Conservation (phyloP, 2,797 vertebrate species). For the Smutsia gigantea region DNA sequence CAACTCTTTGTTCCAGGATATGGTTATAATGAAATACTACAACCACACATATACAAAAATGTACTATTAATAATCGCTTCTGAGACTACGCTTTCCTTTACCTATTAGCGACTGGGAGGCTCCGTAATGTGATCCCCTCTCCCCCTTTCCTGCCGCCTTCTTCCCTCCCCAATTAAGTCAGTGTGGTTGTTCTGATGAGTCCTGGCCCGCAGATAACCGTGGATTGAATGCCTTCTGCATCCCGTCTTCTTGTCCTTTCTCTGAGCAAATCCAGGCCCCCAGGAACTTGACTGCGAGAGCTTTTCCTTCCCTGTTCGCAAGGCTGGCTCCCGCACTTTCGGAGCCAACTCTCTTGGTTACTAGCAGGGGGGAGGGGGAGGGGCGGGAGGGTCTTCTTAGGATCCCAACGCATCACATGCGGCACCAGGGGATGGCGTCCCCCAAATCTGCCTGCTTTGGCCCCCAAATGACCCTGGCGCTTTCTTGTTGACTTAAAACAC, state of each 20-base stretch:
- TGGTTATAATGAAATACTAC: conserved; percentile 82
- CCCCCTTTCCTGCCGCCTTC: conserved; percentile 63
- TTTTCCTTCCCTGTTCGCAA: neutral
- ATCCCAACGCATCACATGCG: neutral
- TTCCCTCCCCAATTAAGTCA: conserved; percentile 49
- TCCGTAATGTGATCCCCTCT: conserved; percentile 66
- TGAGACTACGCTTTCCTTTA: conserved; percentile 72
- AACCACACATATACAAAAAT: neutral
- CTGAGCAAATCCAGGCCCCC: neutral
- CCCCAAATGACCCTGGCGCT: conserved; percentile 48
- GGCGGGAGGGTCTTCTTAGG: neutral
- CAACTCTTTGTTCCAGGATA: conserved; percentile 80
- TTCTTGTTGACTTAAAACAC: conserved; percentile 71
- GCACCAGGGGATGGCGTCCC: neutral
- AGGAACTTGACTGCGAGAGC: neutral
- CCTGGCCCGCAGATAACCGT: neutral
- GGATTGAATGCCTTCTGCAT: neutral
- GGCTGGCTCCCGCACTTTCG: neutral
- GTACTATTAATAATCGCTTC: conserved; percentile 78
- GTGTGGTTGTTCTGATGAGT: conserved; percentile 42
- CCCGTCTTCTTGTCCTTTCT: neutral
- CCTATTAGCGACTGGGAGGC: conserved; percentile 72
- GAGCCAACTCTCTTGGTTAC: neutral
- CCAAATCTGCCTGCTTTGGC: neutral
- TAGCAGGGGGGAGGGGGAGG: neutral